Evolutionary conservation across 1,140 invertebrate species (phyloP), one percentile per base, ranked within the genome.

Genomic region (Meloidogyne exigua): DNA sequence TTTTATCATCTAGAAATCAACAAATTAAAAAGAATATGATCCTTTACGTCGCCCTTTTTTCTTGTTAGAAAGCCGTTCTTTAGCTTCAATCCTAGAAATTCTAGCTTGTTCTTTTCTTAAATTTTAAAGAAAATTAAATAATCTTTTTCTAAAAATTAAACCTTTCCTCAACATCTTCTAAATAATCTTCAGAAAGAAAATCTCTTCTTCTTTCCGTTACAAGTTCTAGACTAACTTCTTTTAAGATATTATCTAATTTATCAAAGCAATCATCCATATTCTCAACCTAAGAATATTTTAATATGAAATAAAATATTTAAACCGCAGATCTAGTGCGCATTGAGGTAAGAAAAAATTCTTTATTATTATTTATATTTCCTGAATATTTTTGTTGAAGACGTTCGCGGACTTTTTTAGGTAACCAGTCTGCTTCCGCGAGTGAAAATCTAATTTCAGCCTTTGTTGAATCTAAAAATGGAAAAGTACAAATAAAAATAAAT

Each of bases 391-490:
- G n/a, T 7, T 44, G 42, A 21, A 82, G 26, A 7, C 62, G 65
- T 44, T 81, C 82, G 28, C 49, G 67, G 11, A 84, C 44, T 42
- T 70, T 44, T 28, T 42, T 65, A 36, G 82, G 76, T 12, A 82
- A 26, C 82, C 82, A 82, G 18, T 82, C 62, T 7, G 79, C 78
- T 36, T 70, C 25, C 2, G 79, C 21, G 4, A 82, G 32, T 15
- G 69, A 49, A 63, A 82, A 82, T 12, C 81, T 81, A 68, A 82
- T 82, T 64, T 84, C 82, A 25, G 72, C 82, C 57, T 82, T 82
- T 57, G 81, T 82, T n/a, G 73, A n/a, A 44, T 80, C 82, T 84
- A 71, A 84, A 84, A 80, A 26, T 28, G 26, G 28, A 75, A 9
- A 25, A 36, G 5, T 66, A 79, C 23, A 26, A 32, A 25, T 3